phyloP scores from a whole-genome alignment of 2,797 vertebrate genomes.

The Neolamprologus multifasciatus region DNA sequence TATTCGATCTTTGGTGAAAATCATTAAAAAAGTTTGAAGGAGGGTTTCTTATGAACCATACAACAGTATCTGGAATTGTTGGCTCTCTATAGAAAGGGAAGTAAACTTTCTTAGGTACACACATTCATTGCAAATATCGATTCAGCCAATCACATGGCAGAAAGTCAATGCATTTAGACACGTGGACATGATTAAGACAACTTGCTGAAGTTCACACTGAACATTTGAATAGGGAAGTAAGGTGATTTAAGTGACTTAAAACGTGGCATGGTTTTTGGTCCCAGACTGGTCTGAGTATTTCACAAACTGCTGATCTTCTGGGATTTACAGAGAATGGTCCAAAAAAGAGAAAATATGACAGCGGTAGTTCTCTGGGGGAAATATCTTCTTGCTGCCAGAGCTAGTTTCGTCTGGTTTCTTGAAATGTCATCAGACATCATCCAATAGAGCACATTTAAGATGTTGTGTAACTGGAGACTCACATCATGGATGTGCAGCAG shows the following conservation, averaged over 20 bases:
- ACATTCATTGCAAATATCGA: background rate
- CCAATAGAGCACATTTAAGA: background rate
- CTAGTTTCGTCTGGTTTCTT: background rate
- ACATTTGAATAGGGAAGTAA: background rate
- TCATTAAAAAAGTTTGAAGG: background rate
- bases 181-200: fast-evolving
- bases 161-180: background rate
- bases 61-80: background rate
- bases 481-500: background rate
- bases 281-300: background rate
- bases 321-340: background rate
- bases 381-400: background rate
- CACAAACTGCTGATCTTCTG: background rate
- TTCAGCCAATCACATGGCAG: background rate
- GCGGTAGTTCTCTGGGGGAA: background rate
- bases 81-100: background rate
- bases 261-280: background rate
- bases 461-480: background rate
- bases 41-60: background rate
- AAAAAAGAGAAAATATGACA: background rate
- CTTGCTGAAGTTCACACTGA: background rate
- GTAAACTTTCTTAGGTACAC: background rate
- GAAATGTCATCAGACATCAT: background rate
- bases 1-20: background rate
- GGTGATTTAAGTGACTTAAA: background rate